Base-by-base conservation (phyloP, 2,113 vertebrate species). In the Albula glossodonta region DNA sequence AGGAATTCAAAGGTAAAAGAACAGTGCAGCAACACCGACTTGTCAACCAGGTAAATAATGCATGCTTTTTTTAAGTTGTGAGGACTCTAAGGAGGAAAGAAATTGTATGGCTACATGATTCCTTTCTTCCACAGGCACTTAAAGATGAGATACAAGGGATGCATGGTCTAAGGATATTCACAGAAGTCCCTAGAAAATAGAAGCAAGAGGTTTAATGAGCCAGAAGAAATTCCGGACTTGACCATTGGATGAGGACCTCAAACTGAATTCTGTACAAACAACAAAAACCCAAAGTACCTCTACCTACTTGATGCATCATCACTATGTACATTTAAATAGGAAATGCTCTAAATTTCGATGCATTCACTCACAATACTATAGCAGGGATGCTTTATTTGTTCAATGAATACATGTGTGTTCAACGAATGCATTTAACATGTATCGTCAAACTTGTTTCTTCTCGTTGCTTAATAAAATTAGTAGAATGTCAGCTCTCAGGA, bases 11-110 rank as follows among this genome's bases (percentile, higher is more conserved):
- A 87, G 97, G 97, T 79, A 99, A 98, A 92, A 95, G 96, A 74
- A 95, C 90, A 0, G 93, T 99, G 66, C 97, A 99, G 87, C 98
- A 99, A 87, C 98, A 99, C 89, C 96, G 97, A 86, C 93, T 99
- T 95, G 97, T 99, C 0, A 99, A 98, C 63, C 95, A 98, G 96
- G 98, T 98, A 92, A 90, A 63, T 31, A 31, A 12, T n/a, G n/a
- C n/a, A n/a, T n/a, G n/a, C n/a, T 41, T 41, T 41, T 41, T 41
- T 41, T 41, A 41, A 41, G 31, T 41, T 41, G 1, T 41, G 31
- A 41, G 31, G 31, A 41, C 31, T 41, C 1, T 41, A 41, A 41
- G 31, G 31, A 41, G 31, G 31, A 50, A 66, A 41, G 19, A 77
- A 81, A 48, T 81, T 81, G 5, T 51, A 3, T 41, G 31, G 13